Base-by-base conservation (phyloP, 2,797 vertebrate species). In the Hyperoplus lanceolatus region DNA sequence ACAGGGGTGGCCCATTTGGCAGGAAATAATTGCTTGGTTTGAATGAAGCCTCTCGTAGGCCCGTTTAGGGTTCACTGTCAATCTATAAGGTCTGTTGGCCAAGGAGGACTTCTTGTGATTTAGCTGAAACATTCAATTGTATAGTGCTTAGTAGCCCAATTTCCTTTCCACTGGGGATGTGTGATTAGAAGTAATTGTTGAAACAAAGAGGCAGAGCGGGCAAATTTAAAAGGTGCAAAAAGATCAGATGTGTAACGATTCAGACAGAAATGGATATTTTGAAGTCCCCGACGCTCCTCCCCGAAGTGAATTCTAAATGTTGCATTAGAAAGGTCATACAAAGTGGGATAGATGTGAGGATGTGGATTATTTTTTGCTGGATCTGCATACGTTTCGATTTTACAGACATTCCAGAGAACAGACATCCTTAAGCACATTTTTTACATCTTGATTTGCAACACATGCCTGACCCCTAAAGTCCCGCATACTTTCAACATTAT, bases 11-110 rank as follows among this genome's bases (percentile, higher is more conserved):
- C 46, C 38, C 66, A 18, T 29, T 56, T 75, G 65, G 50, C 58
- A 77, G 70, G 55, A 71, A 82, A 58, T 72, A 75, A 81, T 74
- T 60, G 67, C 49, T 83, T 74, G 60, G 85, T 90, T 84, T 84
- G 53, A 85, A 87, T 75, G 46, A 80, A 83, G 66, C 45, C 10
- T 74, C 36, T 54, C 1, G 29, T 64, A 63, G 64, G 62, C 4
- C 0, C 8, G 54, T 75, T 79, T 56, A 57, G 67, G 41, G 43
- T 83, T 83, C 80, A 60, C 38, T 72, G 68, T 80, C 78, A 74
- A 46, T 85, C 79, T 86, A 73, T 77, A 76, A 61, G 16, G 51
- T 73, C 58, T 69, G 42, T 55, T 59, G 62, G 72, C 55, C 48
- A 59, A 10, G 45, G 42, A 76, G 15, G 70, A 68, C 42, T 66